Evolutionary conservation across 2,113 vertebrate species (phyloP), one percentile per base, ranked within the genome.

Genomic region (Sylvilagus bachmani): DNA sequence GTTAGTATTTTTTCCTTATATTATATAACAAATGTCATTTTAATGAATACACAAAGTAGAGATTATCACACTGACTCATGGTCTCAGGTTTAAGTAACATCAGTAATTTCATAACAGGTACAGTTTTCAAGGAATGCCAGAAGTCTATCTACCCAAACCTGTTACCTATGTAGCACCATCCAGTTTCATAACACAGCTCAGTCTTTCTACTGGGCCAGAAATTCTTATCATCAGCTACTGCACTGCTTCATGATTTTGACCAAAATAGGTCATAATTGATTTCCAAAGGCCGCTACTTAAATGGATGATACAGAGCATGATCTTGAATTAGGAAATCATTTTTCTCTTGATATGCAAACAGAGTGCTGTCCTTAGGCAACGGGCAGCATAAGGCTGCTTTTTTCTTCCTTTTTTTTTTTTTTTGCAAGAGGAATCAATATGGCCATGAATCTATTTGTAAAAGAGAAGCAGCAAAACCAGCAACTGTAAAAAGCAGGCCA

Each of bases 1-100:
- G 51, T 90, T 44, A 95, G 25, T 29, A 92, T 91, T 75, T 82
- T 86, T 36, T 8, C 81, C 7, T 13, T 78, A 61, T 24, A 31
- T 83, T 61, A 93, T 95, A 87, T 33, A 87, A 36, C 29, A 96
- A 75, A 88, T 67, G 49, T 10, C 16, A 49, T 89, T 96, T 77
- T 79, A 8, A 29, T 61, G 38, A 95, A 91, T 70, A 85, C 88
- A 78, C 22, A 75, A 90, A 36, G 14, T 12, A 75, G 10, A 74
- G 27, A 87, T 51, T 10, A 88, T 67, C n/a, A 62, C 33, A 79
- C 3, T 44, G 44, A 75, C 14, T 44, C 8, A 70, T 69, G 58
- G 7, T 90, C 33, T 91, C 27, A 75, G 29, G 16, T 69, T 84
- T 87, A 85, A 90, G 21, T 66, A 33, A 89, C 31, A 14, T 8